A percentile compares a stretch with the other conserved stretches of the same genome.
These are phyloP conservation scores for Labia minor DNA, from an alignment of 2,888 invertebrate species.

Conservation along the genomic window DNA sequence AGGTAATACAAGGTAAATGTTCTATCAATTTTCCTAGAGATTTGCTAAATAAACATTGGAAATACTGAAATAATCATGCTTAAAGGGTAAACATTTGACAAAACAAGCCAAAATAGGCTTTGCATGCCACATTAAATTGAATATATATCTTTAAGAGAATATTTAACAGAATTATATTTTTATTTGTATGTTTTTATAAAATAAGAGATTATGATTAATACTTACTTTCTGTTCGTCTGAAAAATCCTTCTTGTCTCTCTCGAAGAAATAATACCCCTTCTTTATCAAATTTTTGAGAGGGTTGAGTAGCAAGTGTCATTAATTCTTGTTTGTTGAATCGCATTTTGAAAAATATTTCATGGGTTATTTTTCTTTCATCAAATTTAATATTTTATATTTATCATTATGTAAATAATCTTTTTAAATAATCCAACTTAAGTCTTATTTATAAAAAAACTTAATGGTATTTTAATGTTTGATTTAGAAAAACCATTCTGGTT, in stretches of 20 bases:
- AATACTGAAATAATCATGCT: slow-evolving; percentile 2
- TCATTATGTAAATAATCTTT: too few relatives aligned
- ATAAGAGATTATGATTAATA: slow-evolving; percentile 27
- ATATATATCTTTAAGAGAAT: too few relatives aligned
- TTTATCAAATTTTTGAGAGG: slow-evolving; percentile 78
- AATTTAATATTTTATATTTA: too few relatives aligned
- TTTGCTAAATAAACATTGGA: too few relatives aligned
- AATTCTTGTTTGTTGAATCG: slow-evolving; percentile 86
- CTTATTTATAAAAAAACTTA: too few relatives aligned
- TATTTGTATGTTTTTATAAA: background rate
- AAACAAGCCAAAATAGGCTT: background rate
- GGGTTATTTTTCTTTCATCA: too few relatives aligned
- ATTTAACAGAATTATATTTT: too few relatives aligned
- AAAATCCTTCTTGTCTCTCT: slow-evolving; percentile 84
- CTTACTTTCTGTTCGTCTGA: slow-evolving; percentile 83
- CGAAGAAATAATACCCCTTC: slow-evolving; percentile 78
- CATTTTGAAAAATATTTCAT: slow-evolving; percentile 43
- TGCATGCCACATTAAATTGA: background rate
- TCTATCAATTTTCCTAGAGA: too few relatives aligned
- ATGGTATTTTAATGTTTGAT: too few relatives aligned
- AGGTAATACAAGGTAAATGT: too few relatives aligned
- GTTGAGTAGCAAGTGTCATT: slow-evolving; percentile 72
- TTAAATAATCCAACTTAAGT: too few relatives aligned
- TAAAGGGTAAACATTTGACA: background rate
- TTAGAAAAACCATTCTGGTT: too few relatives aligned